These are phyloP conservation scores for Ericerus pela DNA, from an alignment of 1,140 invertebrate genomes.

Conservation along the genomic window DNA sequence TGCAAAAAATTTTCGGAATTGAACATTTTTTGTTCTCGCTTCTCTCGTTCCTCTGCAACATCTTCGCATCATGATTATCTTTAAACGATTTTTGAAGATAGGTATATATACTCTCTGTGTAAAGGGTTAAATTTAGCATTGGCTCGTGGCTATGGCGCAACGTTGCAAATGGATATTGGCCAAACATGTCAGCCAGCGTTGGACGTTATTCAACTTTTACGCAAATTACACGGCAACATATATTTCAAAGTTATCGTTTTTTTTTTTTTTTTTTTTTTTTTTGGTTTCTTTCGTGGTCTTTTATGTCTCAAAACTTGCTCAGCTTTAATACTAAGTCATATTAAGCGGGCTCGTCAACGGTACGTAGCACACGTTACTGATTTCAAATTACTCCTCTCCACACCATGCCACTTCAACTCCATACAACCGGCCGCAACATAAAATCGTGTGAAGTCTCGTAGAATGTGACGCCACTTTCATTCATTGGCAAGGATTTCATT, in stretches of 20 bases:
- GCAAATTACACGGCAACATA: not conserved
- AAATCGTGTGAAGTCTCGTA: not conserved
- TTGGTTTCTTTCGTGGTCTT: constrained; percentile 2
- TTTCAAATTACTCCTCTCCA: not conserved
- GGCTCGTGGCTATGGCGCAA: constrained; percentile 1
- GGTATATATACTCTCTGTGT: not conserved
- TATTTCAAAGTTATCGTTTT: too few relatives aligned
- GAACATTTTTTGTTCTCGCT: too few relatives aligned
- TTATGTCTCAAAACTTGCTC: not conserved
- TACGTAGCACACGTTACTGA: constrained; percentile 2
- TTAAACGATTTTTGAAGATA: not conserved
- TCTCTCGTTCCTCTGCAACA: not conserved
- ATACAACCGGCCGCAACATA: too few relatives aligned
- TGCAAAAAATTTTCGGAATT: too few relatives aligned
- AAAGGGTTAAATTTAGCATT: constrained; percentile 4
- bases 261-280: too few relatives aligned
- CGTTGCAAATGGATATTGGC: constrained; percentile 6
- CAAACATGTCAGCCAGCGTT: not conserved
- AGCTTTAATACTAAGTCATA: not conserved
- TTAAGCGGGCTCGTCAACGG: not conserved
- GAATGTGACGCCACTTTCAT: not conserved
- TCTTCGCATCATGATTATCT: not conserved
- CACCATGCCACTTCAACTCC: too few relatives aligned
- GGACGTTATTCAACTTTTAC: not conserved
- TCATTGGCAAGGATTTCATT: not conserved